A percentile compares a stretch with the other conserved stretches of the same genome.
These are phyloP conservation scores for Dasyprocta punctata DNA, from an alignment of 2,113 vertebrate genomes.

Conservation along the genomic window DNA sequence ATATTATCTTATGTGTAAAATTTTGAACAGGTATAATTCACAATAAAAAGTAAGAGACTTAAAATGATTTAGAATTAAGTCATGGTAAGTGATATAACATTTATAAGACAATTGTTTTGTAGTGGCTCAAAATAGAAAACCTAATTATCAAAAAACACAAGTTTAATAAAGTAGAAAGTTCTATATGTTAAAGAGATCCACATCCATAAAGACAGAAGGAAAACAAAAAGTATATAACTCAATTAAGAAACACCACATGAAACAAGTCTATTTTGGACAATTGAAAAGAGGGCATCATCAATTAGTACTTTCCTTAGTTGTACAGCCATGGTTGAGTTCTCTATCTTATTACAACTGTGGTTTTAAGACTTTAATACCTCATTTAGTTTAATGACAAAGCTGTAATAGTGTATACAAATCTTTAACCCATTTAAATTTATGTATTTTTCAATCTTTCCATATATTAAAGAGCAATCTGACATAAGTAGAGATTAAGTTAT, in stretches of 20 bases:
- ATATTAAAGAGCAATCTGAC: constrained; percentile 60
- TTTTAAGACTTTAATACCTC: constrained; percentile 76
- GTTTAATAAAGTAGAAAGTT: constrained; percentile 42
- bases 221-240: constrained; percentile 59
- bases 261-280: constrained; percentile 64
- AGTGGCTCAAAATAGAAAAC: not conserved
- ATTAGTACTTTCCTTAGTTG: constrained; percentile 61
- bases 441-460: constrained; percentile 48
- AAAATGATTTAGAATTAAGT: not conserved
- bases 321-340: constrained; percentile 70
- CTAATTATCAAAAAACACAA: constrained; percentile 44
- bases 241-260: constrained; percentile 68
- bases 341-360: constrained; percentile 66
- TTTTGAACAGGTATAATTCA: constrained; percentile 32
- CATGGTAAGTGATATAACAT: not conserved
- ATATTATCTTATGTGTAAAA: not conserved
- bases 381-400: constrained; percentile 78
- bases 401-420: constrained; percentile 64
- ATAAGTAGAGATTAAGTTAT: constrained; percentile 49
- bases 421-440: constrained; percentile 68
- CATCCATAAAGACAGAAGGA: constrained; percentile 55
- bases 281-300: constrained; percentile 51
- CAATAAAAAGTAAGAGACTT: constrained; percentile 10
- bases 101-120: not conserved
- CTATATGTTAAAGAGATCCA: not conserved